Evolutionary conservation across 2,888 invertebrate species (phyloP), one percentile per base, ranked within the genome.

Genomic region (Pediacus dermestoides): DNA sequence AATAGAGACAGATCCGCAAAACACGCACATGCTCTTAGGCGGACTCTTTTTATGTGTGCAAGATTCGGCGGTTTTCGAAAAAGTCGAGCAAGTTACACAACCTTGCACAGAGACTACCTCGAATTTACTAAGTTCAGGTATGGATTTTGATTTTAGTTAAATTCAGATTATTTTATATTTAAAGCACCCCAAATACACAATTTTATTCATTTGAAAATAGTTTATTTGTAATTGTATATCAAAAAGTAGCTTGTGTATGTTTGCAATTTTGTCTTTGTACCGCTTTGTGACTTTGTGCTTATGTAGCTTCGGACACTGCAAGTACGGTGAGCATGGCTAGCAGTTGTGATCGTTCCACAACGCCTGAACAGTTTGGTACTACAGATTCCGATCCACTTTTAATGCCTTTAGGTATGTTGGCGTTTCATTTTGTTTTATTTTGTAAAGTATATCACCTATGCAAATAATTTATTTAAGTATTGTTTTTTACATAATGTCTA

Each of bases 1-100:
- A 70, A 84, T 85, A 28, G 92, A 93, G 69, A 78, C 79, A 0
- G 92, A 93, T 70, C 79, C 89, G 0, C 78, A 81, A 50, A 93
- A 93, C 67, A 85, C 89, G 2, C 91, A 92, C 61, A 87, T 91
- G 83, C 70, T 92, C 18, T 71, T 93, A 21, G 88, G 88, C 30
- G 88, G 87, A 4, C 70, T 89, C 27, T 73, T 88, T 59, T 70
- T 88, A 32, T 80, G 83, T 50, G 86, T 89, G 2, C 85, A 87
- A 66, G 88, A 89, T 66, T 80, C 86, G 4, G 84, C 88, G 1
- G 75, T 80, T 27, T 82, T 79, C 59, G 88, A 89, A 68, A 82
- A 81, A 62, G 74, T 77, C 28, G 80, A 87, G 57, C 74, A 76
- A 64, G 70, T 79, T 23, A 73, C 76, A 30, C 74, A 75, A 58